Percentiles rank a stretch among this genome's conserved stretches.
These are phyloP conservation scores for Leptogaster cylindrica DNA, from an alignment of 2,888 invertebrate genomes.

Conservation along the genomic window DNA sequence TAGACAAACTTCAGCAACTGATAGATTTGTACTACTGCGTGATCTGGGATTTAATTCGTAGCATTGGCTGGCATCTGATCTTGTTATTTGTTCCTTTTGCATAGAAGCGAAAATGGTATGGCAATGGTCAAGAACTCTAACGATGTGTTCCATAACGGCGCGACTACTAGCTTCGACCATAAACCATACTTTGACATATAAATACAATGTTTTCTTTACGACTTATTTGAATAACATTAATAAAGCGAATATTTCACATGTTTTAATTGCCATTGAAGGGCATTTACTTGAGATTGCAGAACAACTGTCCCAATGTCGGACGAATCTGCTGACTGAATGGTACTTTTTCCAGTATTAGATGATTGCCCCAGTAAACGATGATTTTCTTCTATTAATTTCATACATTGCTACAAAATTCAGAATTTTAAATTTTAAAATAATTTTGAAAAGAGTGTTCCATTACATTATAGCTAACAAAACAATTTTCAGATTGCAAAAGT, in stretches of 20 bases:
- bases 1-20: constrained; percentile 48
- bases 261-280: constrained; percentile 74
- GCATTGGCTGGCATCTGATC: constrained; percentile 56
- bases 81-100: constrained; percentile 56
- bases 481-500: too few species aligned
- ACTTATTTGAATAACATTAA: neutral
- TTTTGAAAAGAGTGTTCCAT: too few species aligned
- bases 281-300: constrained; percentile 71
- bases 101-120: constrained; percentile 64
- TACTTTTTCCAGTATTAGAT: constrained; percentile 50
- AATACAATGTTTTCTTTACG: too few species aligned
- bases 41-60: constrained; percentile 49
- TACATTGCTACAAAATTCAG: constrained; percentile 63
- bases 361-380: constrained; percentile 57
- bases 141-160: constrained; percentile 72
- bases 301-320: constrained; percentile 67
- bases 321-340: constrained; percentile 48
- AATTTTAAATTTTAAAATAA: too few species aligned
- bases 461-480: too few species aligned
- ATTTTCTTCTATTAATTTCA: constrained; percentile 61
- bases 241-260: constrained; percentile 68
- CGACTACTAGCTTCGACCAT: constrained; percentile 71
- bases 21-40: constrained; percentile 59
- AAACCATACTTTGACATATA: too few species aligned
- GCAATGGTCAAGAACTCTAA: constrained; percentile 70